Percentiles rank a stretch among this genome's conserved stretches.
phyloP scores from a whole-genome alignment of 2,797 vertebrate genomes.

The Liparis tanakae region DNA sequence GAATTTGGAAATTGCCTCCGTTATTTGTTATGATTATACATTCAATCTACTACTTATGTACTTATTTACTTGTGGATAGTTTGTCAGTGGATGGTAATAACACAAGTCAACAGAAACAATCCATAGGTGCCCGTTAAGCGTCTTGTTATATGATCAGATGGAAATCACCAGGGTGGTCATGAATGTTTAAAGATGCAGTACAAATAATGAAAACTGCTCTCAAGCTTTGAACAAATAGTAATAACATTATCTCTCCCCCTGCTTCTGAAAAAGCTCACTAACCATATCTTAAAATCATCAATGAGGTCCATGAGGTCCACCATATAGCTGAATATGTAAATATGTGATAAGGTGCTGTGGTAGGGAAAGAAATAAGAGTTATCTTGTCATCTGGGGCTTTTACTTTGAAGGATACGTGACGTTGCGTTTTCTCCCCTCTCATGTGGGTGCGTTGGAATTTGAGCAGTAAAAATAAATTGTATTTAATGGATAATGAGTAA shows the following conservation, averaged over 20 bases:
- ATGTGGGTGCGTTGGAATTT: slow-evolving; percentile 28
- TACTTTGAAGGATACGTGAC: slow-evolving; percentile 3
- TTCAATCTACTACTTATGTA: background rate
- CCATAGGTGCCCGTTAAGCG: background rate
- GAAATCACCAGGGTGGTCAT: slow-evolving; percentile 22
- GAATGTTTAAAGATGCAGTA: slow-evolving; percentile 16
- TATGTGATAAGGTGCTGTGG: background rate
- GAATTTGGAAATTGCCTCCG: background rate
- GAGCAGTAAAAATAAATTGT: slow-evolving; percentile 39
- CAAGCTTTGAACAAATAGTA: slow-evolving; percentile 10
- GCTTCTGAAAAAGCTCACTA: slow-evolving; percentile 4
- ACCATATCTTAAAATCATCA: slow-evolving; percentile 3
- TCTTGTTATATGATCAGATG: slow-evolving; percentile 14
- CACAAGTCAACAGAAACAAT: background rate
- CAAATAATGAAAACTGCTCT: slow-evolving; percentile 6
- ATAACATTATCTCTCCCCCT: slow-evolving; percentile 5
- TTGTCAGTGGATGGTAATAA: background rate
- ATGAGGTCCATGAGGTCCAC: slow-evolving; percentile 7
- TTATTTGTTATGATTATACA: background rate
- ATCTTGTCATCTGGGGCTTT: slow-evolving; percentile 17
- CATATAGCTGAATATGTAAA: background rate
- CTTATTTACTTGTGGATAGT: background rate
- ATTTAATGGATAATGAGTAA: slow-evolving; percentile 37
- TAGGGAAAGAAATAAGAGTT: background rate
- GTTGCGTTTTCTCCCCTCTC: slow-evolving; percentile 1